These are phyloP conservation scores for Itoplectis maculator DNA, from an alignment of 2,888 invertebrate genomes.

Conservation along the genomic window DNA sequence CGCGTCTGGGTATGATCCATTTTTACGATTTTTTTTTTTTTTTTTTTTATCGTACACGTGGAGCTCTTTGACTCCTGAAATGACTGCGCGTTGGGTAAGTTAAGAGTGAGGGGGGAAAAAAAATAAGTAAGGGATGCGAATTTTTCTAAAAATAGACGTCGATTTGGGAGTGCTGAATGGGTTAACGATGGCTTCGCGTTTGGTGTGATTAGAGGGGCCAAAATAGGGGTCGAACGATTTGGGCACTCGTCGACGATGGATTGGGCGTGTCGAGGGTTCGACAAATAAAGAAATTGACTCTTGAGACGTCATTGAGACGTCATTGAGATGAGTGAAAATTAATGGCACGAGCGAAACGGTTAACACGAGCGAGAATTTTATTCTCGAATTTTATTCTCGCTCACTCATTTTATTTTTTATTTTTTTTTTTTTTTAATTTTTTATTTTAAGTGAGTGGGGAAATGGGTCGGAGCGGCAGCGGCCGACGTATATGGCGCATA, in stretches of 20 bases:
- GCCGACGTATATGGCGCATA: not conserved
- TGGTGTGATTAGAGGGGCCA: conserved; percentile 51
- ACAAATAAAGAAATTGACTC: too few relatives aligned
- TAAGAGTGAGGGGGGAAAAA: not conserved
- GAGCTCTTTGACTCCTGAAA: conserved; percentile 49
- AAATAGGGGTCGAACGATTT: conserved; percentile 39
- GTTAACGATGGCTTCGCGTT: not conserved
- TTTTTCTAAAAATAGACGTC: conserved; percentile 57
- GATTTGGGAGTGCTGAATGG: conserved; percentile 45
- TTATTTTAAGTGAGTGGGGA: too few relatives aligned
- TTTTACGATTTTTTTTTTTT: conserved; percentile 24
- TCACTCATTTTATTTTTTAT: too few relatives aligned
- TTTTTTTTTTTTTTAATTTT: too few relatives aligned
- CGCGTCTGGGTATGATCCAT: conserved; percentile 43
- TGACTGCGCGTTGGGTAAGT: conserved; percentile 25
- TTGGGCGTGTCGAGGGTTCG: too few relatives aligned
- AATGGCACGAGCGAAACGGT: conserved; percentile 58
- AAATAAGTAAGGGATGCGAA: conserved; percentile 16
- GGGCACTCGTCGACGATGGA: conserved; percentile 50
- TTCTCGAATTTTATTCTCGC: too few relatives aligned
- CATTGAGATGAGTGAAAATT: too few relatives aligned
- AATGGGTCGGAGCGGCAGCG: conserved; percentile 9
- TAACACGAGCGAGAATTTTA: conserved; percentile 36
- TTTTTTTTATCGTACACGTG: conserved; percentile 49
- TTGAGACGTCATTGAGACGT: too few relatives aligned